phyloP scores from a whole-genome alignment of 2,113 vertebrate genomes.

The Psittacula cyanocephala region DNA sequence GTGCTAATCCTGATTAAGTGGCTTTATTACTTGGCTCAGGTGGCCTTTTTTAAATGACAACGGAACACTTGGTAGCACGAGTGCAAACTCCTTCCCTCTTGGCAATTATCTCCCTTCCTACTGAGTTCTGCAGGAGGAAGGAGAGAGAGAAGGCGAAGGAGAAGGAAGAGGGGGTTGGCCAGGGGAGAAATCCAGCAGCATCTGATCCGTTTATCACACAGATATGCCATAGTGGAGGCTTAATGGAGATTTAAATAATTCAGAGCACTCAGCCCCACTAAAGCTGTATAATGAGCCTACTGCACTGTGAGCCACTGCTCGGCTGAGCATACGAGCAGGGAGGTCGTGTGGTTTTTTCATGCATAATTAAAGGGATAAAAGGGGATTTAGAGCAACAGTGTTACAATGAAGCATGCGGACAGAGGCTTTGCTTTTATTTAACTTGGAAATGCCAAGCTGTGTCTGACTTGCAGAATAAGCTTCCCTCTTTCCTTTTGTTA shows the following conservation, averaged over 20 bases:
- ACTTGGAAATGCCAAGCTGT: slow-evolving; percentile 47
- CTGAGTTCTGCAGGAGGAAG: slow-evolving; percentile 57
- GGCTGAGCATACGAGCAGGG: slow-evolving; percentile 38
- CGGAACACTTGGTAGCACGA: not conserved
- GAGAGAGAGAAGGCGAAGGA: not conserved
- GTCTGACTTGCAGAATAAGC: slow-evolving; percentile 46
- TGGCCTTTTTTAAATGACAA: slow-evolving; percentile 60
- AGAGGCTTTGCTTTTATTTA: slow-evolving; percentile 25
- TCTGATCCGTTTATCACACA: slow-evolving; percentile 79
- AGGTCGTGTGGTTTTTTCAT: slow-evolving; percentile 77
- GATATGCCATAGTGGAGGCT: slow-evolving; percentile 75
- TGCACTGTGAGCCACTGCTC: slow-evolving; percentile 36
- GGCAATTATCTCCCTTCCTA: slow-evolving; percentile 58
- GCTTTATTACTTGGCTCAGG: slow-evolving; percentile 66
- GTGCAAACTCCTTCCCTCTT: slow-evolving; percentile 23
- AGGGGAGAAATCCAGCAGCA: slow-evolving; percentile 49
- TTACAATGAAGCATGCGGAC: slow-evolving; percentile 66
- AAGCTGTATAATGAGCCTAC: slow-evolving; percentile 83
- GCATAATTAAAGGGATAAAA: slow-evolving; percentile 81
- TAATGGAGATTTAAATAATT: slow-evolving; percentile 91
- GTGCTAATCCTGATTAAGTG: slow-evolving; percentile 54
- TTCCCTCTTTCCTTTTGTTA: not conserved
- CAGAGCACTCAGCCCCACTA: slow-evolving; percentile 79
- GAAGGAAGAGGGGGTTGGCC: not conserved
- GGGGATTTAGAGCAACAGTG: slow-evolving; percentile 56